Evolutionary conservation across 2,888 invertebrate genomes (phyloP).

Genomic region (Oscheius onirici): DNA sequence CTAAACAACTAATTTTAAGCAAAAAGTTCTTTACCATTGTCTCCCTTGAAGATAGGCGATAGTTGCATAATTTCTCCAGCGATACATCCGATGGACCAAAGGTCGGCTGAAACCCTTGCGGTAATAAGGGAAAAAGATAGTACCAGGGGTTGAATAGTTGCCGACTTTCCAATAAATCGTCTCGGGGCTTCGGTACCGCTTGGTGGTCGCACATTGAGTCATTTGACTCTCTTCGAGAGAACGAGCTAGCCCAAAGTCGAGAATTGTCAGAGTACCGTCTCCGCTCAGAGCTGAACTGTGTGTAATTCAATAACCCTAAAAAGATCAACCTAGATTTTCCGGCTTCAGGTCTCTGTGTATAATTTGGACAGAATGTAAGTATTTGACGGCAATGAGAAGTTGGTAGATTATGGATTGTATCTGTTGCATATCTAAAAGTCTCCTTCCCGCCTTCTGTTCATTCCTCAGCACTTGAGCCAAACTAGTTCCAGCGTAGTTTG

Average conservation of each 20-base stretch:
- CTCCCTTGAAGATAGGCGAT: slow-evolving; percentile 60
- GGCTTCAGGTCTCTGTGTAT: background rate
- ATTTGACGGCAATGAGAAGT: slow-evolving; percentile 90
- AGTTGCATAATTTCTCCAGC: slow-evolving; percentile 63
- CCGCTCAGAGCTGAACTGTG: slow-evolving; percentile 55
- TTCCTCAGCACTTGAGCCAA: slow-evolving; percentile 51
- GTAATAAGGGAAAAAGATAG: too few relatives aligned
- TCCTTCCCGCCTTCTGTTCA: slow-evolving; percentile 32
- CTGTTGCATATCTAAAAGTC: slow-evolving; percentile 93
- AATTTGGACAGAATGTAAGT: slow-evolving; percentile 67
- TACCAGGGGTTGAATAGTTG: slow-evolving; percentile 46
- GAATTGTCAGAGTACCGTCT: slow-evolving; percentile 61
- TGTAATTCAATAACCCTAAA: too few relatives aligned
- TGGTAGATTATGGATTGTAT: slow-evolving; percentile 98
- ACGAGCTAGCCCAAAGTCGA: slow-evolving; percentile 66
- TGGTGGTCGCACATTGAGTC: slow-evolving; percentile 61
- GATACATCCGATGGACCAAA: slow-evolving; percentile 69
- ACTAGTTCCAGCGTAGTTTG: slow-evolving; percentile 61
- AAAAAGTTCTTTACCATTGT: slow-evolving; percentile 48
- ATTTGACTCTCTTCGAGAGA: slow-evolving; percentile 51
- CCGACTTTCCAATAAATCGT: slow-evolving; percentile 67
- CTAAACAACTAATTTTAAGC: background rate
- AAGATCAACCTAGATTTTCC: background rate
- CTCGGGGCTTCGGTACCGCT: slow-evolving; percentile 67
- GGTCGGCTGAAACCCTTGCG: slow-evolving; percentile 44